phyloP scores from a whole-genome alignment of 1,140 invertebrate species.

The Sarcophaga peregrina region DNA sequence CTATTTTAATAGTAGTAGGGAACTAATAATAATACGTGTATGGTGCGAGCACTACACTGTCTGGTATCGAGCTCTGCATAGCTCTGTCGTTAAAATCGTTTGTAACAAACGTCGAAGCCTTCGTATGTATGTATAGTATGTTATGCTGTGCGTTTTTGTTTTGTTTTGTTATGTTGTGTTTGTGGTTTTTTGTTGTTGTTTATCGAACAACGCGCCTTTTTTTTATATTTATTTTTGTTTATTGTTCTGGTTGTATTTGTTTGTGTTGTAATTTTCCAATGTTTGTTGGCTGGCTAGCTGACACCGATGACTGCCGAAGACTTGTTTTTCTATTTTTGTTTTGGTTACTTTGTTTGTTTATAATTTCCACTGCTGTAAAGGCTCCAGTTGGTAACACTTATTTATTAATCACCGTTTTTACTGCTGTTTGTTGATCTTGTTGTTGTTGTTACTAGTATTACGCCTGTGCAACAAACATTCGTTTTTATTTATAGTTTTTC shows the following conservation, averaged over 20 bases:
- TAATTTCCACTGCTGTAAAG: constrained; percentile 10
- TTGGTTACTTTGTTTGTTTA: constrained; percentile 15
- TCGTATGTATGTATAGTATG: constrained; percentile 31
- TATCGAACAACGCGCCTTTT: constrained; percentile 1
- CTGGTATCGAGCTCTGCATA: constrained; percentile 45
- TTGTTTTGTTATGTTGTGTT: constrained; percentile 1
- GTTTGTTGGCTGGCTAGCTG: background rate
- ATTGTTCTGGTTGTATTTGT: background rate
- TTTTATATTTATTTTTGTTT: constrained; percentile 21
- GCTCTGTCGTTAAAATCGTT: constrained; percentile 43
- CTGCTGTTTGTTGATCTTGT: background rate
- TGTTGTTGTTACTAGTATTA: background rate
- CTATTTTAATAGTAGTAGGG: background rate
- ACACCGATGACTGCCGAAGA: background rate
- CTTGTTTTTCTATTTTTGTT: constrained; percentile 15
- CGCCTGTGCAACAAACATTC: constrained; percentile 37
- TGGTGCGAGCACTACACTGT: constrained; percentile 43
- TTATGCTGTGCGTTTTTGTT: background rate
- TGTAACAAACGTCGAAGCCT: constrained; percentile 39
- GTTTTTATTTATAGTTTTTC: constrained; percentile 27
- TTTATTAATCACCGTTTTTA: background rate
- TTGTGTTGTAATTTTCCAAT: constrained; percentile 22
- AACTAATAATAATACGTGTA: background rate
- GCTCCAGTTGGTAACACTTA: background rate
- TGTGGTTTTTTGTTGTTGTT: too few relatives aligned